These are phyloP conservation scores for Dinoponera quadriceps DNA, from an alignment of 1,140 invertebrate species.

Conservation along the genomic window DNA sequence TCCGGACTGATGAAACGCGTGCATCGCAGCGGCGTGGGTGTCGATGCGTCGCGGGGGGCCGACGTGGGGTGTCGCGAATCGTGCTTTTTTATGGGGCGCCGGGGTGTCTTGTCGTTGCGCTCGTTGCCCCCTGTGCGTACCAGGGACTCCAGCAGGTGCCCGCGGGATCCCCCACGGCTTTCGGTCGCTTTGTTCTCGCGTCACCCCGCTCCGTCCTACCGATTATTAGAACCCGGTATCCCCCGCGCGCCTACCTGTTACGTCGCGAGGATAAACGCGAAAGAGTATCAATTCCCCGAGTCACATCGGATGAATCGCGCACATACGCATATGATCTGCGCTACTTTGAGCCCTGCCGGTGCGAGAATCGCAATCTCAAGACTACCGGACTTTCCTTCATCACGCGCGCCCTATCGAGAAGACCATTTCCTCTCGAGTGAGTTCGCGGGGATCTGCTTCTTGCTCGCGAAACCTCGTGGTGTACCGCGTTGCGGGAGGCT, in stretches of 20 bases:
- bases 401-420: not conserved
- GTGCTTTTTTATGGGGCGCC: slow-evolving; percentile 68
- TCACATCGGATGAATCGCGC: slow-evolving; percentile 3
- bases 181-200: slow-evolving; percentile 51
- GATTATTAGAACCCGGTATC: slow-evolving; percentile 59
- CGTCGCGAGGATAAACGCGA: not conserved
- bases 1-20: slow-evolving; percentile 56
- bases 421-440: not conserved
- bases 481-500: no score
- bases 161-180: slow-evolving; percentile 35
- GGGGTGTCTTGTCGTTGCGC: slow-evolving; percentile 69
- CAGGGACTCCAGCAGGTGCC: slow-evolving; percentile 68
- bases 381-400: not conserved
- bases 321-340: not conserved
- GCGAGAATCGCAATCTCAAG: not conserved
- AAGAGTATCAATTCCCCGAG: slow-evolving; percentile 30
- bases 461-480: no score
- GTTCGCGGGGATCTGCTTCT: no score
- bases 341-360: not conserved
- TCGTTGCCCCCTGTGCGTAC: slow-evolving; percentile 43
- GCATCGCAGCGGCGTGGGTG: slow-evolving; percentile 61
- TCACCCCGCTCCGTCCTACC: slow-evolving; percentile 18
- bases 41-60: slow-evolving; percentile 67
- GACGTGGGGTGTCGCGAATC: slow-evolving; percentile 62
- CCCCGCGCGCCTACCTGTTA: slow-evolving; percentile 26